Evolutionary conservation across 2,797 vertebrate genomes (phyloP).

Genomic region (Sparidentex hasta): DNA sequence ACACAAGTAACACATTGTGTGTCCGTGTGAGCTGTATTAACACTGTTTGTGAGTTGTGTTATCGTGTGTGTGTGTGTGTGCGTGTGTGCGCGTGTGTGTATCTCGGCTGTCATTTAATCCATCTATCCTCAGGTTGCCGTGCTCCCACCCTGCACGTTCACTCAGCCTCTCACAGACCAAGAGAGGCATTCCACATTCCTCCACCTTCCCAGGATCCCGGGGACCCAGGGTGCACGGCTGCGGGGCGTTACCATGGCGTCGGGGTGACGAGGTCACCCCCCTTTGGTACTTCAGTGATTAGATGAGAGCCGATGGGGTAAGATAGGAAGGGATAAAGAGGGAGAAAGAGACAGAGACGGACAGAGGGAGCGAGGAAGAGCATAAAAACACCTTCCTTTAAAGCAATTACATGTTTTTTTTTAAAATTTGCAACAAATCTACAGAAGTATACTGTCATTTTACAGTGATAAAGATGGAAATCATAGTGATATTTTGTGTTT

Average conservation of each 20-base stretch:
- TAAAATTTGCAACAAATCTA: too few species aligned
- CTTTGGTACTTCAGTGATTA: conserved; percentile 62
- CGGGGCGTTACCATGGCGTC: conserved; percentile 68
- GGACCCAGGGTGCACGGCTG: conserved; percentile 69
- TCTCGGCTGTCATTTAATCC: conserved; percentile 70
- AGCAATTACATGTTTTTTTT: background rate
- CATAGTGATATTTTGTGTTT: too few species aligned
- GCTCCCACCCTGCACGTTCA: conserved; percentile 54
- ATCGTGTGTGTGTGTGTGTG: conserved; percentile 15
- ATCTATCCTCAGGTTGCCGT: conserved; percentile 57
- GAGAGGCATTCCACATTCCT: conserved; percentile 69
- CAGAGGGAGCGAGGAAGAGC: background rate
- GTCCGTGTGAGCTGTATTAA: background rate
- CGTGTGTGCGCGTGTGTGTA: conserved; percentile 25
- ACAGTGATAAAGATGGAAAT: too few species aligned
- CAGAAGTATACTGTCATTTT: too few species aligned
- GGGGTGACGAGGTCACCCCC: conserved; percentile 70
- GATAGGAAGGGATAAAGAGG: conserved; percentile 36
- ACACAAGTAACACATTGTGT: conserved; percentile 24
- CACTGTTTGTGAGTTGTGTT: conserved; percentile 4
- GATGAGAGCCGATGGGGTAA: conserved; percentile 58
- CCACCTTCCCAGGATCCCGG: conserved; percentile 76
- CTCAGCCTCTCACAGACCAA: conserved; percentile 54
- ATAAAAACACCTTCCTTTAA: background rate
- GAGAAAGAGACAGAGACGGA: background rate